These are phyloP conservation scores for Gymnothorax javanicus DNA, from an alignment of 2,797 vertebrate species.

Conservation along the genomic window DNA sequence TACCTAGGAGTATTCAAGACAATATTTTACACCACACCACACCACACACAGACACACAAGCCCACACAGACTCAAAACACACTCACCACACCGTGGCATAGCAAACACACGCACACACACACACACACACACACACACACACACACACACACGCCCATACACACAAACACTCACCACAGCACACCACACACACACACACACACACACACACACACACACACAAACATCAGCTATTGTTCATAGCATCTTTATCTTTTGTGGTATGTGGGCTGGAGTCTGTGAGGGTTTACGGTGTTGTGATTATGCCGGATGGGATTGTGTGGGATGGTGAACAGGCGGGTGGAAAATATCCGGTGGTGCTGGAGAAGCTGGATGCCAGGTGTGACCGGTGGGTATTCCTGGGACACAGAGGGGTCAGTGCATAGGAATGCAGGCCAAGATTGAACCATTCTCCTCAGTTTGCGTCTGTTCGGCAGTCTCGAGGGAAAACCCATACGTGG, in stretches of 20 bases:
- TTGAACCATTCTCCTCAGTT: no score
- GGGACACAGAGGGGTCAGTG: no score
- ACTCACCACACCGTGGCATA: not conserved
- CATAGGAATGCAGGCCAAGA: no score
- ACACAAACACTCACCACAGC: not conserved
- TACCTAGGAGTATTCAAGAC: slow-evolving; percentile 42
- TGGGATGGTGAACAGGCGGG: slow-evolving; percentile 46
- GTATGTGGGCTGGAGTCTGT: slow-evolving; percentile 53
- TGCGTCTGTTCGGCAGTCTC: no score
- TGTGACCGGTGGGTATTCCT: no score
- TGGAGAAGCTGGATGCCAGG: not conserved
- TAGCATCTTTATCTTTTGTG: slow-evolving; percentile 43
- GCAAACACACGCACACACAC: not conserved
- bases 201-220: not conserved
- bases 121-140: not conserved
- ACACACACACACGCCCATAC: not conserved
- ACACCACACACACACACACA: not conserved
- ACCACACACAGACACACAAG: not conserved
- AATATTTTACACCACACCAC: not conserved
- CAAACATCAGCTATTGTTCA: not conserved
- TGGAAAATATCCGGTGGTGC: not conserved
- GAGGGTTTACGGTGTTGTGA: slow-evolving; percentile 47
- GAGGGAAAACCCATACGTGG: no score
- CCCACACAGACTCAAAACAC: not conserved
- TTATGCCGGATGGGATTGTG: slow-evolving; percentile 12